Conservation (phyloP, 30 jellyfish, hydroid and myxozoan species). For the Chrysaora quinquecirrha region DNA sequence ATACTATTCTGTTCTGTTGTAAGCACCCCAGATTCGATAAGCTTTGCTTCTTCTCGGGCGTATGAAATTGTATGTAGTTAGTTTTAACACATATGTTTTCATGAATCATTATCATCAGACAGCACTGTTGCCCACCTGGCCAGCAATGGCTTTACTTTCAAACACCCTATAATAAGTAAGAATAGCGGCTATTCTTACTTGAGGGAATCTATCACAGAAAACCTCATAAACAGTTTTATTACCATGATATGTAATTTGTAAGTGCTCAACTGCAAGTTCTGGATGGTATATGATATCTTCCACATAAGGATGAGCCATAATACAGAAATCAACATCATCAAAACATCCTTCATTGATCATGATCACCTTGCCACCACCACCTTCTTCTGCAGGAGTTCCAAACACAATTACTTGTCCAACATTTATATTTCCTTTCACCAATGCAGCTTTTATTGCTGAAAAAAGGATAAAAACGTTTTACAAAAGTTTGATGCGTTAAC, state of each 20-base stretch:
- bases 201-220: no score
- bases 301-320: conserved; percentile 93
- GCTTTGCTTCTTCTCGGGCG: no score
- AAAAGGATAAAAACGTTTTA: not conserved
- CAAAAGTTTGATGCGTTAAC: not conserved
- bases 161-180: no score
- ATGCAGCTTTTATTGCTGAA: conserved; percentile 54
- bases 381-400: conserved; percentile 99
- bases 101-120: no score
- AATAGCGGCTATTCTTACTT: no score
- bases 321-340: conserved; percentile 86
- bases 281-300: conserved; percentile 66
- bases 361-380: conserved; percentile 85
- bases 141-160: no score
- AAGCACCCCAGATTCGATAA: no score
- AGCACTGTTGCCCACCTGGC: no score
- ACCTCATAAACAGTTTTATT: no score
- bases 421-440: not conserved
- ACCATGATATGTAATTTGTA: conserved; percentile 64
- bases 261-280: conserved; percentile 49
- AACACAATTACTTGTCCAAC: conserved; percentile 62
- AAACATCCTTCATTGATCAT: conserved; percentile 85
- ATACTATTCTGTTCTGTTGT: no score
- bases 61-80: no score
- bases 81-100: no score